phyloP scores from a whole-genome alignment of 2,888 invertebrate species.

The Campoletis raptor region DNA sequence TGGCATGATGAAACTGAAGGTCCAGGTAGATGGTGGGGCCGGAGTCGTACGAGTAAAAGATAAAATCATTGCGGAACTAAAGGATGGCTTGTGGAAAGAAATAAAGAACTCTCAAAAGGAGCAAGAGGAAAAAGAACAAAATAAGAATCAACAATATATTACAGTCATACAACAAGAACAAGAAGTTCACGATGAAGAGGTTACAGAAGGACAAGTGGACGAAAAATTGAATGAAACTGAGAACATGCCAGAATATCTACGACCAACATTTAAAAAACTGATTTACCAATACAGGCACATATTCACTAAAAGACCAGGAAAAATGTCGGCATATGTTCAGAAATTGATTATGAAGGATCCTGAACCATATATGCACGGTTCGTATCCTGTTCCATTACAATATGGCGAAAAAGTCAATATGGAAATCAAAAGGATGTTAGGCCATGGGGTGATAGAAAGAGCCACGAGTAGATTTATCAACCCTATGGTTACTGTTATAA shows the following conservation, averaged over 20 bases:
- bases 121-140: no score
- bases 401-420: neutral
- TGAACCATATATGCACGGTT: slow-evolving; percentile 1
- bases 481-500: neutral
- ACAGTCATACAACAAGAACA: no score
- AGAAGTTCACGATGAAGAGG: neutral
- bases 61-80: no score
- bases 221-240: neutral
- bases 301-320: neutral
- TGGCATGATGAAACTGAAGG: no score
- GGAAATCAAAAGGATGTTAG: slow-evolving; percentile 18
- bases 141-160: no score
- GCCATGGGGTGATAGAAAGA: neutral
- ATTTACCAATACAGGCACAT: neutral
- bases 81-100: no score
- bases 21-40: no score
- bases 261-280: neutral
- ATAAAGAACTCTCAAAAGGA: no score
- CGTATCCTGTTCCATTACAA: slow-evolving; percentile 26
- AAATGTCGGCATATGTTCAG: neutral
- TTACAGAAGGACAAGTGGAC: neutral
- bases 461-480: neutral
- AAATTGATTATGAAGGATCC: neutral
- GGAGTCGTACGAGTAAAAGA: no score
- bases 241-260: neutral